phyloP scores from a whole-genome alignment of 2,113 vertebrate species.

The Trematomus loennbergii region DNA sequence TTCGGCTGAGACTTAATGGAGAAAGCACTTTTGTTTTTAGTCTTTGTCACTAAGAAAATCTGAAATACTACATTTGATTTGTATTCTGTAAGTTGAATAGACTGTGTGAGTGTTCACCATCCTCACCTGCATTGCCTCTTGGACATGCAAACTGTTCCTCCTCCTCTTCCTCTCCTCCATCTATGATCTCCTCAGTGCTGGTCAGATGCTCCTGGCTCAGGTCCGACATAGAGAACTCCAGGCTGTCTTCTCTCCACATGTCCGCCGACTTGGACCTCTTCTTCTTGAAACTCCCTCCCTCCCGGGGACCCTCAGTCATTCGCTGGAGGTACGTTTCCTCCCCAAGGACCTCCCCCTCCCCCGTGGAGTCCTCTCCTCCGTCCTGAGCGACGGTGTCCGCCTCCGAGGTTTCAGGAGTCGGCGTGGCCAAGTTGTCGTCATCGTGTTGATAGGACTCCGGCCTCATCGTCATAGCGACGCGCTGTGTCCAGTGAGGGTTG shows the following conservation, averaged over 20 bases:
- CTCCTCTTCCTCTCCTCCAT: conserved; percentile 85
- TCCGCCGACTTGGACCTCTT: conserved; percentile 97
- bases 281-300: conserved; percentile 90
- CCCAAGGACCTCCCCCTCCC: conserved; percentile 79
- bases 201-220: conserved; percentile 97
- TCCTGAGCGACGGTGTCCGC: conserved; percentile 85
- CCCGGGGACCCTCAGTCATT: conserved; percentile 82
- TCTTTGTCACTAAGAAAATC: neutral
- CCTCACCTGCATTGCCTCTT: conserved; percentile 62
- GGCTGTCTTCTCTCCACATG: conserved; percentile 96
- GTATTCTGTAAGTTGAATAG: neutral
- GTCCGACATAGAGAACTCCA: conserved; percentile 96
- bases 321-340: conserved; percentile 85
- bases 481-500: conserved; percentile 90
- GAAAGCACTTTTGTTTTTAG: neutral
- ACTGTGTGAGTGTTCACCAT: neutral
- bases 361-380: conserved; percentile 86
- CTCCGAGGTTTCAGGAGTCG: conserved; percentile 85
- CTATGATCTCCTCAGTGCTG: conserved; percentile 96
- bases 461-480: conserved; percentile 88
- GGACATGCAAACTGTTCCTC: conserved; percentile 58
- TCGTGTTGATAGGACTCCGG: conserved; percentile 91
- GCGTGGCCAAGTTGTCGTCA: conserved; percentile 66
- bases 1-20: neutral
- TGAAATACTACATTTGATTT: neutral